A percentile compares a stretch with the other conserved stretches of the same genome.
Evolutionary conservation across 2,888 invertebrate genomes (phyloP).

Genomic region (Sipunculus nudus): DNA sequence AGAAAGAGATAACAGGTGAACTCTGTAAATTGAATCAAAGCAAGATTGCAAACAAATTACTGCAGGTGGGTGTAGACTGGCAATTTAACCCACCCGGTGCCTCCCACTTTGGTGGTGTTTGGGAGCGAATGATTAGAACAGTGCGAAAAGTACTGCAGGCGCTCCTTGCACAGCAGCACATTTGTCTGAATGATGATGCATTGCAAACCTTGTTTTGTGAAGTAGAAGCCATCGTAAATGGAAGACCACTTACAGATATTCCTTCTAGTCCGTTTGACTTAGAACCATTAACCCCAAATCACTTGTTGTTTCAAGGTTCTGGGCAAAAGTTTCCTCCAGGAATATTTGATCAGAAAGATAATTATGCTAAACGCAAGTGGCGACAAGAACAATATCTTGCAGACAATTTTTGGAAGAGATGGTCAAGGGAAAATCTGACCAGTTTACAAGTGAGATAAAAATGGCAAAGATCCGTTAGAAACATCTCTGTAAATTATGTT

Average conservation of each 20-base stretch:
- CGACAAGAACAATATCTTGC: conserved; percentile 29
- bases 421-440: conserved; percentile 19
- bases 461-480: neutral
- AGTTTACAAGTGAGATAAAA: conserved; percentile 16
- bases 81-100: conserved; percentile 5
- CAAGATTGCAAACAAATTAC: neutral
- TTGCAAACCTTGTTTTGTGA: conserved; percentile 1
- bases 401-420: conserved; percentile 25
- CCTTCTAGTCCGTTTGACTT: neutral
- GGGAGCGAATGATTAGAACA: conserved; percentile 1
- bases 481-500: conserved; percentile 11
- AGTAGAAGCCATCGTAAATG: conserved; percentile 4
- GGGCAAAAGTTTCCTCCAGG: conserved; percentile 14
- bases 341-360: conserved; percentile 18
- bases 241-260: neutral
- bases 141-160: neutral
- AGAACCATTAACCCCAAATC: neutral
- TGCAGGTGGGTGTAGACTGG: neutral
- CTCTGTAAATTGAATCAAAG: neutral
- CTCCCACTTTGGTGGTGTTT: conserved; percentile 3
- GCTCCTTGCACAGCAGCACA: neutral
- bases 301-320: neutral
- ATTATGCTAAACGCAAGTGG: conserved; percentile 26
- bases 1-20: neutral
- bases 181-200: conserved; percentile 2